Evolutionary conservation across 2,797 vertebrate genomes (phyloP), one percentile per base, ranked within the genome.

Genomic region (Monodelphis domestica): DNA sequence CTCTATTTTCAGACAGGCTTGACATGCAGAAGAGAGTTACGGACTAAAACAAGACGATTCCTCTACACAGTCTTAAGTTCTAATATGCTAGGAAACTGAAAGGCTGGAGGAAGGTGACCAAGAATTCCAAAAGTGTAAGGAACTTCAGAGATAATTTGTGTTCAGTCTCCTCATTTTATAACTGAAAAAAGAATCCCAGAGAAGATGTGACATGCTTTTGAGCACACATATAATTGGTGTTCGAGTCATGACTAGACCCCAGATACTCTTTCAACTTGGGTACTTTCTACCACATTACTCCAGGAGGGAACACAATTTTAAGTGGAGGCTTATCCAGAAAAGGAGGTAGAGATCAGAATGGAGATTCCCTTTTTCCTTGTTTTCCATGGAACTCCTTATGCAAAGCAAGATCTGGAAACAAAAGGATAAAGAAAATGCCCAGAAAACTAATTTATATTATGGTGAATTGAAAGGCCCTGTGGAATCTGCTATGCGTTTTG

Each of bases 381-480:
- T 59, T 30, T 0, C 53, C 12, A n/a, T 55, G 2, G 1, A 1
- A 3, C 50, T 33, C 90, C 54, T 17, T 29, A 0, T 38, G 28
- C 0, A 1, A 89, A 91, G 45, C 38, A 26, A 97, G 14, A 92
- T 92, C 93, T 0, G 11, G 0, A 30, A 28, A 54, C 2, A 26
- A 93, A 89, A 94, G 87, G 50, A 94, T 89, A 70, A 96, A 95
- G 30, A 63, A 95, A 24, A 55, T 84, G 54, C 92, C 94, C 88
- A 55, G 91, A 78, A 94, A 95, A 90, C 28, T 29, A 88, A 33
- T 95, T 95, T 78, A 2, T 38, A 45, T 78, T 84, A 88, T 88
- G 94, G 95, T 89, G 88, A 93, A 93, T 91, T 91, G 93, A 95
- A 95, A 96, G 96, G 87, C 92, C 94, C 33, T 90, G 87, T 0